Evolutionary conservation across 2,888 invertebrate species (phyloP), one percentile per base, ranked within the genome.

Genomic region (Drosophila seclusa): DNA sequence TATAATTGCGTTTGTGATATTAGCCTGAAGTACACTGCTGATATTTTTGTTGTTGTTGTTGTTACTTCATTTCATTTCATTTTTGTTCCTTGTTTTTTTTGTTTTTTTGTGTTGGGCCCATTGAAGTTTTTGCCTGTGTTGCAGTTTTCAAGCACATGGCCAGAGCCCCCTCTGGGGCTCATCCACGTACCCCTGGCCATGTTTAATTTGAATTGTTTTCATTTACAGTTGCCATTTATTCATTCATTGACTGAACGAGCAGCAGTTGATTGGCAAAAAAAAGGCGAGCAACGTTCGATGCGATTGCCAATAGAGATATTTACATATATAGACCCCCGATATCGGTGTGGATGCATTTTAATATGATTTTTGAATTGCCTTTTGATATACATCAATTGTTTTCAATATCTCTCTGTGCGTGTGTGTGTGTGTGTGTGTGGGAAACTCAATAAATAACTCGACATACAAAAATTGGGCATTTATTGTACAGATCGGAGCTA

Each of bases 191-290:
- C 45, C 52, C 61, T 69, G 82, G 54, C 67, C 86, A 78, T 78
- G 89, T 83, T 87, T 89, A 87, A 87, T 89, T 89, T 87, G 87
- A 89, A 87, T 87, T 87, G 90, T 87, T 87, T 89, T 87, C 88
- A 87, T 85, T 89, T 85, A 87, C 89, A 87, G 89, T 87, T 89
- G 88, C 89, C 86, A 89, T 83, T 85, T 81, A 82, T 87, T 82
- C 81, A 80, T 82, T 78, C 80, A 89, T 55, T 38, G 36, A 78
- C 64, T 73, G 69, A 74, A 72, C 83, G 74, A 63, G 82, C 62
- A 63, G 65, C 81, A 82, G 75, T 82, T 82, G 84, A 85, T 88
- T 88, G 89, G 83, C 74, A 81, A 80, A 78, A 80, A 78, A 80
- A 68, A 64, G 67, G 63, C 74, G 48, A 68, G 45, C 45, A 31